These are phyloP conservation scores for Babyrousa celebensis DNA, from an alignment of 2,797 vertebrate species.

Conservation along the genomic window DNA sequence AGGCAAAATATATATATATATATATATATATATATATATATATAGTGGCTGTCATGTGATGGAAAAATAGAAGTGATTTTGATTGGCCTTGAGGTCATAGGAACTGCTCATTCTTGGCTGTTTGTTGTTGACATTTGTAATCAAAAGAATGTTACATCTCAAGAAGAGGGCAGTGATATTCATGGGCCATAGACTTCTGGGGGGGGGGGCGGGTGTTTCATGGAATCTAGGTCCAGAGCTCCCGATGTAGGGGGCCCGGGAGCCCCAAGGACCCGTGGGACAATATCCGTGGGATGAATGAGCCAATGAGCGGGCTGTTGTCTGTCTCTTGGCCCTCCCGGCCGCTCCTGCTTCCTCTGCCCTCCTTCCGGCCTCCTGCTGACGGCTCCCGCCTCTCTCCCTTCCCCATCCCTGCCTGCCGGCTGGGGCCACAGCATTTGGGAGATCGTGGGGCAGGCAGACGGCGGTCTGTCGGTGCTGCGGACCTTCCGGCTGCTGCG, in stretches of 20 bases:
- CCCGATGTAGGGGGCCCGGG: neutral
- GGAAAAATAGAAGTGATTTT: neutral
- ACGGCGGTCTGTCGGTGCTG: conserved; percentile 96
- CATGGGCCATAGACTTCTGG: neutral
- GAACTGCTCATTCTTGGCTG: neutral
- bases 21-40: too few species aligned
- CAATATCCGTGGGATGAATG: accelerated
- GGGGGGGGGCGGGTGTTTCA: neutral
- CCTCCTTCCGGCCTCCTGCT: accelerated
- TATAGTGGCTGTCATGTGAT: accelerated
- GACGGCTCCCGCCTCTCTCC: neutral
- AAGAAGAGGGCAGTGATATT: neutral
- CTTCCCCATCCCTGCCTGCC: accelerated
- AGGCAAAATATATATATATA: too few species aligned
- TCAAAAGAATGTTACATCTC: neutral
- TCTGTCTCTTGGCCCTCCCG: neutral
- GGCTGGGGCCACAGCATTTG: conserved; percentile 92
- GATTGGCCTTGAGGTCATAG: neutral
- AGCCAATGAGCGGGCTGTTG: neutral
- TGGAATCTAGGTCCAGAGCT: neutral
- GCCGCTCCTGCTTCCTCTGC: neutral
- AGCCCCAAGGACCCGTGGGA: neutral
- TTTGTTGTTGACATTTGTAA: neutral
- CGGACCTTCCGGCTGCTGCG: conserved; percentile 97
- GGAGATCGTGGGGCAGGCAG: conserved; percentile 97